phyloP scores from a whole-genome alignment of 2,113 vertebrate species.

The Tympanuchus pallidicinctus region DNA sequence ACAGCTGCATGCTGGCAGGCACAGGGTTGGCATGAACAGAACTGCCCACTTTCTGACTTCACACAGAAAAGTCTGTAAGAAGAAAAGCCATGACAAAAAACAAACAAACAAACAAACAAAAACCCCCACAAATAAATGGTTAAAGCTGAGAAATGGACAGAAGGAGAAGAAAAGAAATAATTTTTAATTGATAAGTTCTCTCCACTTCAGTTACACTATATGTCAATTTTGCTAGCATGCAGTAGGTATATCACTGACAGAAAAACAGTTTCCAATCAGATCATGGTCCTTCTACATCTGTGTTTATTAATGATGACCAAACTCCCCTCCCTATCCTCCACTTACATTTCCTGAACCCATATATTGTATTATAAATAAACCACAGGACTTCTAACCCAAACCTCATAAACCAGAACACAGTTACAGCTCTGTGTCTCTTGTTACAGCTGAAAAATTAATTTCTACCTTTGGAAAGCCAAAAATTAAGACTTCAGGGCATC shows the following conservation, averaged over 20 bases:
- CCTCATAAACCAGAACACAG: not conserved
- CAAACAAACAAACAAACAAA: not conserved
- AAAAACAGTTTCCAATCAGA: not conserved
- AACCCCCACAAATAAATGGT: not conserved
- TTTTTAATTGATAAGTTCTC: not conserved
- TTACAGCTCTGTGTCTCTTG: not conserved
- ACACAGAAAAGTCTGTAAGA: not conserved
- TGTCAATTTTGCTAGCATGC: not conserved
- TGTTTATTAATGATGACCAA: not conserved
- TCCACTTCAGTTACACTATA: not conserved
- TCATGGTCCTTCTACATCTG: not conserved
- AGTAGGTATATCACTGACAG: not conserved
- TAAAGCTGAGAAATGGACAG: not conserved
- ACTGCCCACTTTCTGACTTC: not conserved
- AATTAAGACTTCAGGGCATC: not conserved
- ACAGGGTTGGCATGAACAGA: rapidly evolving
- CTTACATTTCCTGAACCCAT: not conserved
- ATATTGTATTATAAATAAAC: not conserved
- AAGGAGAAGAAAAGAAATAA: not conserved
- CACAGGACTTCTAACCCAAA: conserved; percentile 1
- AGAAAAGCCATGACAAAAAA: not conserved
- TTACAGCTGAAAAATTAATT: not conserved
- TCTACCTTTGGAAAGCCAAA: not conserved
- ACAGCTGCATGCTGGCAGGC: rapidly evolving
- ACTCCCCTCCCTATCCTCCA: not conserved